Evolutionary conservation across 2,113 vertebrate species (phyloP).

Genomic region (Lethenteron reissneri): DNA sequence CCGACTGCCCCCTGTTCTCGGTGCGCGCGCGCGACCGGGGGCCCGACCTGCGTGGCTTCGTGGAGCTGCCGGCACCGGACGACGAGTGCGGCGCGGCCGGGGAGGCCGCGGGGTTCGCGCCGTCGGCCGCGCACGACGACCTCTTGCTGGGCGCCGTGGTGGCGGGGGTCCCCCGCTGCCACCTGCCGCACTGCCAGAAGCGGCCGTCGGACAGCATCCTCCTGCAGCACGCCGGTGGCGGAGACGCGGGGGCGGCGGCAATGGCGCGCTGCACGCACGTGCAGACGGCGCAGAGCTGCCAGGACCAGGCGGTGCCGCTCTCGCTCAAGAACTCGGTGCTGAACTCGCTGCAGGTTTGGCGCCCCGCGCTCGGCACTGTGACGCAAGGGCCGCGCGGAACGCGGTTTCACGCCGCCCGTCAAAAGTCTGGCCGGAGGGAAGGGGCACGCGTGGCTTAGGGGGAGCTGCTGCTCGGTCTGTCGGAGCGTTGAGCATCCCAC

Average conservation of each 20-base stretch:
- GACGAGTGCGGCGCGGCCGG: slow-evolving; percentile 25
- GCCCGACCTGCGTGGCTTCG: slow-evolving; percentile 36
- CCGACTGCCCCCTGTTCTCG: slow-evolving; percentile 41
- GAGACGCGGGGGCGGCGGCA: slow-evolving; percentile 16
- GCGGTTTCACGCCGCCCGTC: no score
- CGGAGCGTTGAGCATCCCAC: no score
- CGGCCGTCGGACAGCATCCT: slow-evolving; percentile 44
- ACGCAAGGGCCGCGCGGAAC: no score
- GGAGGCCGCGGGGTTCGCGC: slow-evolving; percentile 13
- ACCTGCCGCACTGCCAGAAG: slow-evolving; percentile 47
- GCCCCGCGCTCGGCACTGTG: no score
- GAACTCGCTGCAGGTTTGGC: slow-evolving; percentile 24
- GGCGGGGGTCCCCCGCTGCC: slow-evolving; percentile 12
- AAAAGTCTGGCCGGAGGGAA: no score
- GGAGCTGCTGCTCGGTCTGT: no score
- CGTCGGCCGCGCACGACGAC: no score
- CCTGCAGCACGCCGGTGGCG: slow-evolving; percentile 27
- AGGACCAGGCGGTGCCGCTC: slow-evolving; percentile 34
- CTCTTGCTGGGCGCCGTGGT: no score
- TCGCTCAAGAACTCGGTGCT: slow-evolving; percentile 51
- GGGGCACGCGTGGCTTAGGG: no score
- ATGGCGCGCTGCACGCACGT: slow-evolving; percentile 43
- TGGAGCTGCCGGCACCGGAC: slow-evolving; percentile 47
- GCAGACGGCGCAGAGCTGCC: slow-evolving; percentile 46
- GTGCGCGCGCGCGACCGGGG: slow-evolving; percentile 46